These are phyloP conservation scores for Drosophila austrosaltans DNA, from an alignment of 2,888 invertebrate species.

Conservation along the genomic window DNA sequence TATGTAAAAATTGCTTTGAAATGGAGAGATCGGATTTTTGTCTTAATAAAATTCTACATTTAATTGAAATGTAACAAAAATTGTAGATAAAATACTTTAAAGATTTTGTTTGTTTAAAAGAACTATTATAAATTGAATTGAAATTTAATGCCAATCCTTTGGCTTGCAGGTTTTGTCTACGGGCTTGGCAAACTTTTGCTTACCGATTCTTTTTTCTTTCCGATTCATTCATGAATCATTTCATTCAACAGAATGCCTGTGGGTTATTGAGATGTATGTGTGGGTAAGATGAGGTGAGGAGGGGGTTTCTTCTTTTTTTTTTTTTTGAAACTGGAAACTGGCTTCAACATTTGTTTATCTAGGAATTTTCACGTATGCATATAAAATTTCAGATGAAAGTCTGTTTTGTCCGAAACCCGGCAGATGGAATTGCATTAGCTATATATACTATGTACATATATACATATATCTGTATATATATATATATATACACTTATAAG, in stretches of 20 bases:
- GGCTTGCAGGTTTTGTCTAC: no score
- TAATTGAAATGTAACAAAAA: no score
- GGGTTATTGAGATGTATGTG: background rate
- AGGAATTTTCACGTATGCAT: slow-evolving; percentile 44
- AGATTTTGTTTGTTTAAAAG: no score
- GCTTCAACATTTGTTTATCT: slow-evolving; percentile 45
- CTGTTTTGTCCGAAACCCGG: slow-evolving; percentile 52
- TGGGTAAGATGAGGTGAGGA: background rate
- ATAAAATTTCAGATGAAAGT: slow-evolving; percentile 59
- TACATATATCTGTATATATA: background rate
- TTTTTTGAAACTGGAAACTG: slow-evolving; percentile 28
- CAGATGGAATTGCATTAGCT: slow-evolving; percentile 53
- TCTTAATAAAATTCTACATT: no score
- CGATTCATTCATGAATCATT: slow-evolving; percentile 44
- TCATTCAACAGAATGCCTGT: slow-evolving; percentile 23
- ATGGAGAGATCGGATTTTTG: no score
- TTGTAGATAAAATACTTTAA: no score
- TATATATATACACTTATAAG: background rate
- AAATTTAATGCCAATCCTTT: no score
- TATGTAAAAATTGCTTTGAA: no score
- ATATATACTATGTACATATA: background rate
- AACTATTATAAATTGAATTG: no score
- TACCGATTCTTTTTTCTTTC: background rate
- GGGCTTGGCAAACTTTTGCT: background rate
- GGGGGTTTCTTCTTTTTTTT: no score